Percentiles rank a stretch among this genome's conserved stretches.
phyloP scores from a whole-genome alignment of 2,888 invertebrate genomes.

The Melipona beecheii region DNA sequence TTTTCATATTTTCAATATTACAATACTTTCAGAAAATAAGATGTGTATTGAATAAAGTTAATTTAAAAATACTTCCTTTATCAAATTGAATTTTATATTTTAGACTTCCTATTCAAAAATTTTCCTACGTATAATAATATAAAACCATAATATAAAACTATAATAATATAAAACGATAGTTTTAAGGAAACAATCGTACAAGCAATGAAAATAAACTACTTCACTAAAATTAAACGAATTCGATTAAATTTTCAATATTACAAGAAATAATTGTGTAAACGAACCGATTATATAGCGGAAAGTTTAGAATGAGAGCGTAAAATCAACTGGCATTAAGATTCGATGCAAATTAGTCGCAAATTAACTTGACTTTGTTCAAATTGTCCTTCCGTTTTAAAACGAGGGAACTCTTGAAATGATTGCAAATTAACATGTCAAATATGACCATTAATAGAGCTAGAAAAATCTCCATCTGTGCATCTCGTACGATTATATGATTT shows the following conservation, averaged over 20 bases:
- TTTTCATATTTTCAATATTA: neutral
- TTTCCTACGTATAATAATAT: neutral
- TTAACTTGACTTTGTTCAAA: slow-evolving; percentile 58
- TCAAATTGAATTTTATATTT: neutral
- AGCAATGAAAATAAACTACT: neutral
- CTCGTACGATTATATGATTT: slow-evolving; percentile 4
- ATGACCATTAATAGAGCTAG: slow-evolving; percentile 15
- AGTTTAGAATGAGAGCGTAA: neutral
- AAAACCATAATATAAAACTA: neutral
- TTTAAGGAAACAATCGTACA: neutral
- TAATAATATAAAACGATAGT: too few species aligned
- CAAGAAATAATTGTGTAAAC: neutral
- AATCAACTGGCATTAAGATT: slow-evolving; percentile 20
- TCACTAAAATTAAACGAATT: neutral
- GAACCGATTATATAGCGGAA: neutral
- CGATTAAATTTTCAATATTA: neutral
- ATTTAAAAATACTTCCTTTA: neutral
- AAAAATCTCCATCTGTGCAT: slow-evolving; percentile 10
- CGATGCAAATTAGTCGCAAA: slow-evolving; percentile 49
- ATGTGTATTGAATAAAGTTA: neutral
- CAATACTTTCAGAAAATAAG: neutral
- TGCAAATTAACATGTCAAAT: slow-evolving; percentile 46
- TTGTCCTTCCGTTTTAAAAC: slow-evolving; percentile 45
- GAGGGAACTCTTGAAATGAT: slow-evolving; percentile 44
- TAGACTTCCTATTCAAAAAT: neutral